phyloP scores from a whole-genome alignment of 2,888 invertebrate species.

The Copidosoma aretas region DNA sequence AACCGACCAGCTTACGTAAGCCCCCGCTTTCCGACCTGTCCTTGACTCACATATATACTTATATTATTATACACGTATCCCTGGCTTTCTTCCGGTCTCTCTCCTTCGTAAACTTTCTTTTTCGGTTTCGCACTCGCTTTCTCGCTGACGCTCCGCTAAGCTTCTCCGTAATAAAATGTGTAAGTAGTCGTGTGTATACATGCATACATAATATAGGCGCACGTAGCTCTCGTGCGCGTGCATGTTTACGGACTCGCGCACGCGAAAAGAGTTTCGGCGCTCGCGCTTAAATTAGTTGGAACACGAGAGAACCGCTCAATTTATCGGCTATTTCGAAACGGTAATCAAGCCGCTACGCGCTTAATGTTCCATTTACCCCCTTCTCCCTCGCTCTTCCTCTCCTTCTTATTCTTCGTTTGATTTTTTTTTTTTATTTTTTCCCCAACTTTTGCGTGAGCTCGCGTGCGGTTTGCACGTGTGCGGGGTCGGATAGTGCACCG shows the following conservation, averaged over 20 bases:
- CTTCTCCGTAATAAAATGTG: too few relatives aligned
- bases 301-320: conserved; percentile 9
- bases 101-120: conserved; percentile 1
- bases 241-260: neutral
- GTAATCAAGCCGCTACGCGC: conserved; percentile 23
- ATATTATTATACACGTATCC: too few relatives aligned
- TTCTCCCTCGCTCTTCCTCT: neutral
- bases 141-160: neutral
- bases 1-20: conserved; percentile 1
- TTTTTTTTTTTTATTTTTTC: neutral
- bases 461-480: conserved; percentile 17
- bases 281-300: conserved; percentile 18
- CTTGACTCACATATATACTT: neutral
- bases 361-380: conserved; percentile 29
- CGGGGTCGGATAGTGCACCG: conserved; percentile 11
- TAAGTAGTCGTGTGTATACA: too few relatives aligned
- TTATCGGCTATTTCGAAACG: conserved; percentile 26
- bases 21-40: neutral
- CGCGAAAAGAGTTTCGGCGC: conserved; percentile 5
- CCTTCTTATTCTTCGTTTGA: neutral
- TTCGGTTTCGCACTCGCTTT: neutral
- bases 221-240: too few relatives aligned
- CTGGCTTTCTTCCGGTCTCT: conserved; percentile 11
- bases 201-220: too few relatives aligned
- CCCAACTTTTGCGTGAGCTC: neutral